A percentile compares a stretch with the other conserved stretches of the same genome.
Evolutionary conservation across 2,113 vertebrate genomes (phyloP).

Genomic region (Spizaetus ornatus): DNA sequence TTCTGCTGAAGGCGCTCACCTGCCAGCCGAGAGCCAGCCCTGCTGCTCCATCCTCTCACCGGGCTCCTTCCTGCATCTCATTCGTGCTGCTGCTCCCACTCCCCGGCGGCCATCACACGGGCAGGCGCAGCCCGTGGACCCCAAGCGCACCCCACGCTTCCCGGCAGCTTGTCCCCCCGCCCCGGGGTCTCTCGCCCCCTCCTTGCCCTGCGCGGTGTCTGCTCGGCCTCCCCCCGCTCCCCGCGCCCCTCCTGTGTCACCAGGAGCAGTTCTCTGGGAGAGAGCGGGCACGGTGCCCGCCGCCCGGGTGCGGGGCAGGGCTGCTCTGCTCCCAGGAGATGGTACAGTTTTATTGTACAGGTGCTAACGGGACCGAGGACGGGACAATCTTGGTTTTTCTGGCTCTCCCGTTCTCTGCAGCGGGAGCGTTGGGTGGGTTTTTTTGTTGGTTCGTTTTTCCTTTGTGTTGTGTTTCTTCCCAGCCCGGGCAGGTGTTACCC

Average conservation of each 20-base stretch:
- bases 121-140: neutral
- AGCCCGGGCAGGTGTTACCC: slow-evolving; percentile 46
- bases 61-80: neutral
- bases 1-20: neutral
- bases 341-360: slow-evolving; percentile 99
- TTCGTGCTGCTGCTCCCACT: neutral
- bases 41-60: neutral
- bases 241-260: neutral
- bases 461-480: slow-evolving; percentile 76
- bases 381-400: slow-evolving; percentile 69
- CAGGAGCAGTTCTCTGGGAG: neutral
- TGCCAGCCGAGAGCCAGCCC: neutral
- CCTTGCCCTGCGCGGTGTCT: neutral
- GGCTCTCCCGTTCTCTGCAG: slow-evolving; percentile 38
- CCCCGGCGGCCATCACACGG: neutral
- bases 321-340: slow-evolving; percentile 30
- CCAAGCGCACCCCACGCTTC: neutral
- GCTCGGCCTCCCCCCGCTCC: neutral
- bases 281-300: neutral
- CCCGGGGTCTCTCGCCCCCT: neutral
- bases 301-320: neutral
- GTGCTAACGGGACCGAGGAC: slow-evolving; percentile 87
- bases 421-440: slow-evolving; percentile 35
- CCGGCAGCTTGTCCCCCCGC: neutral
- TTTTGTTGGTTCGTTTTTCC: slow-evolving; percentile 42